Evolutionary conservation across 2,113 vertebrate genomes (phyloP), one percentile per base, ranked within the genome.

Genomic region (Mirza zaza): DNA sequence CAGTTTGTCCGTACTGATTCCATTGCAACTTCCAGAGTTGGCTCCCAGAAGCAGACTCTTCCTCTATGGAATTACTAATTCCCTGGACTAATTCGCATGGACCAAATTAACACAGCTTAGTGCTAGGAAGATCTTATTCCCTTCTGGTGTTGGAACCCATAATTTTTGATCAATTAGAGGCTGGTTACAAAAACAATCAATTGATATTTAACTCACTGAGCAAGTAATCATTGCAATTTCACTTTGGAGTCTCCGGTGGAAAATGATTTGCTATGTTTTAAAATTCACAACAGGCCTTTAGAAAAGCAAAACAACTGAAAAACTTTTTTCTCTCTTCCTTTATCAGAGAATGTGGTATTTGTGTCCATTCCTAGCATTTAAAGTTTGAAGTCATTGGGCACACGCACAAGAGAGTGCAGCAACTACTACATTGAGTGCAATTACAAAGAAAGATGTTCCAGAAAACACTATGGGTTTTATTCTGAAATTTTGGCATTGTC

Each of bases 121-220:
- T 59, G 32, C 57, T 27, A 68, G 57, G 34, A 52, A 87, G 81
- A 90, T 97, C 70, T 9, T 23, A 87, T 89, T 91, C 63, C 83
- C 79, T 96, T 95, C 85, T 92, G 81, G 90, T 88, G 82, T 23
- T 32, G 70, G 87, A 92, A 92, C 71, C 81, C 68, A 14, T 65
- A 36, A 45, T 76, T 93, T 96, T 81, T 76, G 6, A 96, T 94
- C 96, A 97, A 86, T 92, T 97, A 97, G 15, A 97, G 48, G 36
- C 63, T 89, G 20, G 77, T 89, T 86, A 90, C 55, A 70, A 92
- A 95, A 95, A 57, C 25, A 71, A 87, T 87, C 93, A 94, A 96
- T 87, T 95, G 86, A 89, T 95, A 90, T 87, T 96, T 97, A 93
- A 94, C 92, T 94, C 63, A 89, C 68, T 67, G 50, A 90, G 17